phyloP scores from a whole-genome alignment of 2,113 vertebrate species.

The Origma solitaria region DNA sequence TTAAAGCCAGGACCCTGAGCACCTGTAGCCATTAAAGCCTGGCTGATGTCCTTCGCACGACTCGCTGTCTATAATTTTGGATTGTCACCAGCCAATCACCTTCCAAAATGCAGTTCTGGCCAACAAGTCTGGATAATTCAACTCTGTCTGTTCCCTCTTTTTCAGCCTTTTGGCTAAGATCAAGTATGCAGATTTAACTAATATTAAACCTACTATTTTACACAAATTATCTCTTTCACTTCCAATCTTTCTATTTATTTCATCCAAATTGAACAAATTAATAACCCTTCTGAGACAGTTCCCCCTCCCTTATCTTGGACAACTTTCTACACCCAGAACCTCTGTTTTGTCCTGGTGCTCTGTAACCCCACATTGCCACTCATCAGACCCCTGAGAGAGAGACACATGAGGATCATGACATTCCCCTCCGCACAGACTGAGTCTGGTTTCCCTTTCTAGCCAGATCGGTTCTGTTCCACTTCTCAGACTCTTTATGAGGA shows the following conservation, averaged over 20 bases:
- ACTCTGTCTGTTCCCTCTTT: not conserved
- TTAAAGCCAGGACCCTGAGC: not conserved
- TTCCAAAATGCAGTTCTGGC: slow-evolving; percentile 1
- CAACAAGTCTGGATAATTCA: not conserved
- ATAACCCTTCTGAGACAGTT: not conserved
- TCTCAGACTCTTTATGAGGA: not conserved
- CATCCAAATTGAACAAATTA: not conserved
- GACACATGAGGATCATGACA: not conserved
- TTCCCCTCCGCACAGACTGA: not conserved
- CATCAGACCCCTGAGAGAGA: not conserved
- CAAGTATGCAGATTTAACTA: not conserved
- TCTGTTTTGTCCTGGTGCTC: not conserved
- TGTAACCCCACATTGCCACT: not conserved
- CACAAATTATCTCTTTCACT: not conserved
- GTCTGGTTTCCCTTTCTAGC: not conserved
- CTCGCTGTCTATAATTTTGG: not conserved
- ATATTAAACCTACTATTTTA: not conserved
- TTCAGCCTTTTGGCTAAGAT: slow-evolving; percentile 11
- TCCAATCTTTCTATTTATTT: not conserved
- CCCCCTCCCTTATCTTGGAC: not conserved
- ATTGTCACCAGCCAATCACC: not conserved
- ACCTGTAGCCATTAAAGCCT: not conserved
- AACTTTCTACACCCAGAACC: not conserved
- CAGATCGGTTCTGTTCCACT: not conserved
- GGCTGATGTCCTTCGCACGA: not conserved